Base-by-base conservation (phyloP, 2,113 vertebrate species). In the Acrocephalus kingi region DNA sequence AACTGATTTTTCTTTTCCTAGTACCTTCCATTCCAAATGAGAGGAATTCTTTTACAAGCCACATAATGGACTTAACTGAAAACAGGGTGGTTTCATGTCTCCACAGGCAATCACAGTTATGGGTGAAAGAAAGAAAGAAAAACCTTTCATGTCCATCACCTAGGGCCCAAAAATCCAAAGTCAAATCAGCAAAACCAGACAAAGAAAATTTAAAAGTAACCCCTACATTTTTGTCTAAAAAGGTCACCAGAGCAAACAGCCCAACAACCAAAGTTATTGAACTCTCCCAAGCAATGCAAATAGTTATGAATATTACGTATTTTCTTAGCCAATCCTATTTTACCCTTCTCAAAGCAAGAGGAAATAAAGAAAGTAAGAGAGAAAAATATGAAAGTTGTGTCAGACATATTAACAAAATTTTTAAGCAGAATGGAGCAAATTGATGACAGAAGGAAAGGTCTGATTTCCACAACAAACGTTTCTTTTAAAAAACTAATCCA, bases 241-340 rank as follows among this genome's bases (percentile, higher is more conserved):
- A 41, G 31, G 63, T 61, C 59, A 52, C 27, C 66, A 27, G 19
- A 39, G 58, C 0, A 1, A 49, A 76, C 28, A 39, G 30, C 4
- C 58, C 19, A 18, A 35, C 35, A 75, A 41, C 23, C 51, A 21
- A 33, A 76, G 46, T 31, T 27, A 45, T 0, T 30, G 24, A 63
- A 82, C n/a, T n/a, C 30, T 63, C 24, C 6, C 0, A 0, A 64
- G 21, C 17, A 43, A 73, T 0, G 0, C 3, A 1, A 5, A 35
- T 30, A 75, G 18, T 37, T 18, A 27, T 0, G 69, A 58, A 37
- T 14, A 13, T 12, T 27, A 27, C 2, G 0, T 5, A 15, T 62
- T n/a, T n/a, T 48, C 58, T 83, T 43, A 54, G 54, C 11, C 15
- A 83, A 76, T 30, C 25, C 25, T 24, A 9, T 46, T 55, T 37